Evolutionary conservation across 2,797 vertebrate genomes (phyloP).

Genomic region (Podarcis siculus): DNA sequence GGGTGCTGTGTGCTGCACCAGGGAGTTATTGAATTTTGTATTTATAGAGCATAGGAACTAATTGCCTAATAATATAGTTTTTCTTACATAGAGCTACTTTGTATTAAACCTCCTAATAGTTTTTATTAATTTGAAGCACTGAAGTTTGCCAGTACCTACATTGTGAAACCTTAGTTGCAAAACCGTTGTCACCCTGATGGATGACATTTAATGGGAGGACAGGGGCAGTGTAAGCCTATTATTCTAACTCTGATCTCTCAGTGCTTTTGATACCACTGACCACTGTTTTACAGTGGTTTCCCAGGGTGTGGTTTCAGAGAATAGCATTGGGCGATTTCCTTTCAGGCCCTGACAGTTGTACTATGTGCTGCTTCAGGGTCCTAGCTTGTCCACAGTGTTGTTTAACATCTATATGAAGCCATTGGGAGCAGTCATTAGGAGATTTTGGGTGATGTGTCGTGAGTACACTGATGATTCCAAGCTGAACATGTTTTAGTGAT

Average conservation of each 20-base stretch:
- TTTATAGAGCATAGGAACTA: background rate
- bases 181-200: background rate
- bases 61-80: background rate
- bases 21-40: background rate
- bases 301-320: too few species aligned
- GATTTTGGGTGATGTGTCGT: background rate
- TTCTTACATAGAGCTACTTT: background rate
- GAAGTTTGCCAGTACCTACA: background rate
- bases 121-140: background rate
- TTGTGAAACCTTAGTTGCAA: background rate
- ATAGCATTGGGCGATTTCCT: too few species aligned
- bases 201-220: too few species aligned
- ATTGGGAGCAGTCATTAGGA: too few species aligned
- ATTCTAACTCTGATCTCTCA: too few species aligned
- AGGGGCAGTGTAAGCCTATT: too few species aligned
- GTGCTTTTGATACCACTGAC: too few species aligned
- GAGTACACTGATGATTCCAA: too few species aligned
- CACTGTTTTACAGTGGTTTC: too few species aligned
- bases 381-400: background rate
- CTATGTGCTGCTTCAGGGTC: too few species aligned
- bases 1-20: background rate
- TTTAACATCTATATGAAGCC: too few species aligned
- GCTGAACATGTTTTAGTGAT: background rate
- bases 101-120: background rate
- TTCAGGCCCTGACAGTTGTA: too few species aligned